Base-by-base conservation (phyloP, 2,888 invertebrate species). In the Xestia sexstrigata region DNA sequence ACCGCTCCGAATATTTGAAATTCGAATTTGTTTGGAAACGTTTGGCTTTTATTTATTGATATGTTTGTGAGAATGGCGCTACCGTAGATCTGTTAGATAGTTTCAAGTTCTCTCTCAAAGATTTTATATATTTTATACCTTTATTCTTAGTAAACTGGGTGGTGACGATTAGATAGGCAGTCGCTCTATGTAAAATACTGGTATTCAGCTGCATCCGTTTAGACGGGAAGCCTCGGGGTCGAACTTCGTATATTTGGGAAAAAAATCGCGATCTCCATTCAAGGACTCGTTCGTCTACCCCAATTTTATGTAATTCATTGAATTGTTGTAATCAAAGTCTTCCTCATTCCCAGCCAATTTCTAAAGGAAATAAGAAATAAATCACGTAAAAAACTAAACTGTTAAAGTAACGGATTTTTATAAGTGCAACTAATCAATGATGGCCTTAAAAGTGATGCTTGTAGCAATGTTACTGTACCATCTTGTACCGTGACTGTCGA, bases 1-100 rank as follows among this genome's bases (percentile, higher is more conserved):
- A 69, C 74, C 79, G 70, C 76, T 83, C 70, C 74, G 86, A 73
- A 83, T 92, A 90, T 91, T 88, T 88, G 87, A 91, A 91, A 90
- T 90, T 90, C 79, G 89, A 91, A 89, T 88, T 85, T 83, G 87
- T 86, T 89, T 76, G 79, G 67, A 82, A 80, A 74, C 81, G 81
- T 82, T 84, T 63, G 68, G n/a, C 23, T 70, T 76, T 78, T 79
- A 81, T 84, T 84, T 87, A 82, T 87, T 79, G 75, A 74, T 86
- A 78, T 76, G 69, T 70, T 74, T 77, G 39, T 49, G 65, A 26
- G 74, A 68, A 66, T 69, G 63, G 47, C 63, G 85, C 81, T 85
- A 73, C 78, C 75, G 74, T 42, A 45, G 55, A 58, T 35, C 26
- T 30, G 3, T 52, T 15, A 11, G 7, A 68, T 62, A 55, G 49